Percentiles rank a stretch among this genome's conserved stretches.
These are phyloP conservation scores for Tryphoninae sp. DNA, from an alignment of 2,888 invertebrate genomes.

Conservation along the genomic window DNA sequence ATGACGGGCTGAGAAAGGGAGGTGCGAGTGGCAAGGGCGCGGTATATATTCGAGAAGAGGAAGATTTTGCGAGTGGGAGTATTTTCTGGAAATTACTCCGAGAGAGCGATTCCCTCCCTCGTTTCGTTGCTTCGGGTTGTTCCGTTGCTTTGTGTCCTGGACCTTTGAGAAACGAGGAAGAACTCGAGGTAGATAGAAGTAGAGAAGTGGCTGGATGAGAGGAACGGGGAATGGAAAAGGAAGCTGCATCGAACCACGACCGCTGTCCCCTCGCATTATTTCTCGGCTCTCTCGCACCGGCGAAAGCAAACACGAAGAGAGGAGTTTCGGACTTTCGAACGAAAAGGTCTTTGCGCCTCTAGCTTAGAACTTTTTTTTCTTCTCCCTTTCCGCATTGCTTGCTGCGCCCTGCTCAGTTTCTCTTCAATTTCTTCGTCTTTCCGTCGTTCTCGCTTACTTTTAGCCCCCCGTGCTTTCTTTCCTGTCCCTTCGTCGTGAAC, in stretches of 20 bases:
- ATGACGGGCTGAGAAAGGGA: constrained; percentile 10
- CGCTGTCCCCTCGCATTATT: constrained; percentile 59
- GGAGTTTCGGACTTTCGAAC: constrained; percentile 49
- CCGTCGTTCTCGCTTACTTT: neutral
- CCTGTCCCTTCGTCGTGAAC: constrained; percentile 11
- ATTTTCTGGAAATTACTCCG: constrained; percentile 62
- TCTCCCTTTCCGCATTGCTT: neutral
- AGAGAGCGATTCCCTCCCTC: constrained; percentile 41
- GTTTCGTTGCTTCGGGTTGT: constrained; percentile 51
- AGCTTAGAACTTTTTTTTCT: constrained; percentile 45
- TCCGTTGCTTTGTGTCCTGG: constrained; percentile 35
- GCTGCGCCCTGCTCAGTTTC: constrained; percentile 23
- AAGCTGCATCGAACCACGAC: constrained; percentile 57
- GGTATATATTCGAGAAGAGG: constrained; percentile 4
- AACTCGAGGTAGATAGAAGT: constrained; percentile 15
- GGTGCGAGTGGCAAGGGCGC: neutral
- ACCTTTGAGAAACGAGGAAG: constrained; percentile 29
- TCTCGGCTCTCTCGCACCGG: constrained; percentile 37
- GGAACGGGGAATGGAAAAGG: constrained; percentile 27
- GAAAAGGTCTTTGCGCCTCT: constrained; percentile 31
- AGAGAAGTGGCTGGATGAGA: neutral
- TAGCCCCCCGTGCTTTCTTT: constrained; percentile 8
- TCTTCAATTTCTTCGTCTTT: constrained; percentile 25
- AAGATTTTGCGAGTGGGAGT: constrained; percentile 40
- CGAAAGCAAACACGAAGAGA: constrained; percentile 38